Evolutionary conservation across 2,888 invertebrate genomes (phyloP).

Genomic region (Acronicta alni): DNA sequence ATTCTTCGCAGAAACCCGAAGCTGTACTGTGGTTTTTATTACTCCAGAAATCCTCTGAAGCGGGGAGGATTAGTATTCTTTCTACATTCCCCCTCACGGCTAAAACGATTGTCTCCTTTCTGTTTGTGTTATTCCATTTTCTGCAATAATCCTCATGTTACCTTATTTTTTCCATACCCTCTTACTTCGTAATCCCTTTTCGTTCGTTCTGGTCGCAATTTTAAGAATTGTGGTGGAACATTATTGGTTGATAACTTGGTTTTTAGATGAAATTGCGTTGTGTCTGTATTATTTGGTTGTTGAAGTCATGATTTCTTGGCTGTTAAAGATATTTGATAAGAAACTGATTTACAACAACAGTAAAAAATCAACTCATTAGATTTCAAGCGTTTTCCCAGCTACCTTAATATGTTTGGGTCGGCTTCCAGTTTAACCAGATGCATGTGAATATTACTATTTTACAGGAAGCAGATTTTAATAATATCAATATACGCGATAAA

Average conservation of each 20-base stretch:
- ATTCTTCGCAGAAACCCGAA: slow-evolving; percentile 22
- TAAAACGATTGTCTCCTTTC: slow-evolving; percentile 44
- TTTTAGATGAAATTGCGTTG: neutral
- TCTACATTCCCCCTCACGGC: slow-evolving; percentile 29
- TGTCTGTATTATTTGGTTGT: neutral
- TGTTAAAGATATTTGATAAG: no score
- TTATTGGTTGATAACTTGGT: slow-evolving; percentile 5
- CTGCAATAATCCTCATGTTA: slow-evolving; percentile 42
- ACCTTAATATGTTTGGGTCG: no score
- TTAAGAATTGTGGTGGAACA: slow-evolving; percentile 11
- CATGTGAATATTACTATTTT: no score
- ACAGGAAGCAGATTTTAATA: no score
- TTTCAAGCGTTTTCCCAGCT: no score
- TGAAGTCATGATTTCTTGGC: neutral
- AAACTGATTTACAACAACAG: no score
- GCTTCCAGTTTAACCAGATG: no score
- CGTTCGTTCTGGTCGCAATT: slow-evolving; percentile 3
- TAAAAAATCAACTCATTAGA: no score
- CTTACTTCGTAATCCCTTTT: slow-evolving; percentile 29
- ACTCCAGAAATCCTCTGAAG: slow-evolving; percentile 21
- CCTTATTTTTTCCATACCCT: slow-evolving; percentile 37
- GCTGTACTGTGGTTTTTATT: slow-evolving; percentile 36
- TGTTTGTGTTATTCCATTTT: slow-evolving; percentile 48
- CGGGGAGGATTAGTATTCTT: slow-evolving; percentile 48
- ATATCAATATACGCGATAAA: no score